A percentile compares a stretch with the other conserved stretches of the same genome.
phyloP scores from a whole-genome alignment of 2,888 invertebrate species.

The Microdon myrmicae region DNA sequence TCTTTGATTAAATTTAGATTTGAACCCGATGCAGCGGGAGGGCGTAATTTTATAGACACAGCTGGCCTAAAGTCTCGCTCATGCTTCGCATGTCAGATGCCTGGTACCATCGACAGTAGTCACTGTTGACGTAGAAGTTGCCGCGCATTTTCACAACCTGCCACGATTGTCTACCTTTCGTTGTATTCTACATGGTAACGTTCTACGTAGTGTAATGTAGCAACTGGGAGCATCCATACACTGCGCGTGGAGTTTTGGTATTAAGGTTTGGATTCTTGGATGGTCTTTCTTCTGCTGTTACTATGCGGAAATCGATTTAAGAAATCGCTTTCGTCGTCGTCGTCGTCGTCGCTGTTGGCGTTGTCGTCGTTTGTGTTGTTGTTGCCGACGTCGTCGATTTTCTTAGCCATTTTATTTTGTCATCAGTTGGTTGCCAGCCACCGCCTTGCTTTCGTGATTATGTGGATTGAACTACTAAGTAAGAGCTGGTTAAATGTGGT shows the following conservation, averaged over 20 bases:
- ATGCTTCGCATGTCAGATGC: constrained; percentile 38
- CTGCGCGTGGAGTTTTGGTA: constrained; percentile 17
- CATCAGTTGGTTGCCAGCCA: neutral
- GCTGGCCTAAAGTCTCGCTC: constrained; percentile 29
- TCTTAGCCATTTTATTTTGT: neutral
- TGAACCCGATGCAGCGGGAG: constrained; percentile 1
- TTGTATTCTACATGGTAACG: too few relatives aligned
- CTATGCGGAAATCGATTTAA: constrained; percentile 56
- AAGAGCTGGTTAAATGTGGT: too few relatives aligned
- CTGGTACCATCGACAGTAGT: too few relatives aligned
- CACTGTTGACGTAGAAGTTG: too few relatives aligned
- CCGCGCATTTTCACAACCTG: neutral
- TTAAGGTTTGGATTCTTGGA: constrained; percentile 34
- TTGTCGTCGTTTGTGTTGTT: constrained; percentile 6
- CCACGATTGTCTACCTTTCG: constrained; percentile 8
- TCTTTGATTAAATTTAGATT: constrained; percentile 48
- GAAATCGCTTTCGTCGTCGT: constrained; percentile 47
- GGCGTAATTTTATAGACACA: too few relatives aligned
- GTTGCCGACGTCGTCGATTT: constrained; percentile 3
- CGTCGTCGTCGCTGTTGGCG: constrained; percentile 21
- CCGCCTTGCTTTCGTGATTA: constrained; percentile 2
- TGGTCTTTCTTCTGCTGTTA: constrained; percentile 48
- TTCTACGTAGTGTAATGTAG: too few relatives aligned
- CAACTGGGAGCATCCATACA: constrained; percentile 10
- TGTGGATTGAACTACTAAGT: too few relatives aligned